phyloP scores from a whole-genome alignment of 2,888 invertebrate species.

The Nephrotoma guestfalica region DNA sequence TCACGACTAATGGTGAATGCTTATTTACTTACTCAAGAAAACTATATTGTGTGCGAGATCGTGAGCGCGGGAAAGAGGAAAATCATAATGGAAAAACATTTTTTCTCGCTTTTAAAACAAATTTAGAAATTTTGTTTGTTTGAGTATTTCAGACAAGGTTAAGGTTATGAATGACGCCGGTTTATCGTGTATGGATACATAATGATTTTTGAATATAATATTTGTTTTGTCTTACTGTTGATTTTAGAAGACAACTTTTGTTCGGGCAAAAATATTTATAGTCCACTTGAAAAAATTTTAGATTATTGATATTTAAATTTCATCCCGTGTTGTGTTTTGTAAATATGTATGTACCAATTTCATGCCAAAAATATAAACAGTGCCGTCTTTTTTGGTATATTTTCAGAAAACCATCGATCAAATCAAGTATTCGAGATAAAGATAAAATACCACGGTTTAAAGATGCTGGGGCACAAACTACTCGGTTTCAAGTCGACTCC shows the following conservation, averaged over 20 bases:
- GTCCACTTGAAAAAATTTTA: not conserved
- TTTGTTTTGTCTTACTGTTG: not conserved
- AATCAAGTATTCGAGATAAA: slow-evolving; percentile 46
- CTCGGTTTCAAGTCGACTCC: slow-evolving; percentile 42
- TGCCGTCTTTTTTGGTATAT: not conserved
- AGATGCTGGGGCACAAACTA: slow-evolving; percentile 39
- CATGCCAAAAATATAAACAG: not conserved
- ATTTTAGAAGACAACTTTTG: not conserved
- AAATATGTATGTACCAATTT: not conserved
- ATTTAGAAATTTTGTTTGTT: not conserved
- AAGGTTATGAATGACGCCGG: not conserved
- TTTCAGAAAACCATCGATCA: slow-evolving; percentile 32
- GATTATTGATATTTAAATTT: not conserved
- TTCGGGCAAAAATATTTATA: not conserved
- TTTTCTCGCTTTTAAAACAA: not conserved
- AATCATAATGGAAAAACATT: not conserved
- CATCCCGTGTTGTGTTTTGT: not conserved
- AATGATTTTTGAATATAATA: not conserved
- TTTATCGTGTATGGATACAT: not conserved
- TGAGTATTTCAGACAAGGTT: not conserved
- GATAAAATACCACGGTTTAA: slow-evolving; percentile 47
- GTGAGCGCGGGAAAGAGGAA: not conserved
- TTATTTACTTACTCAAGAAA: not conserved
- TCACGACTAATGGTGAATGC: not conserved
- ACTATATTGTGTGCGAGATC: not conserved